phyloP scores from a whole-genome alignment of 2,888 invertebrate genomes.

The Mamestra brassicae region DNA sequence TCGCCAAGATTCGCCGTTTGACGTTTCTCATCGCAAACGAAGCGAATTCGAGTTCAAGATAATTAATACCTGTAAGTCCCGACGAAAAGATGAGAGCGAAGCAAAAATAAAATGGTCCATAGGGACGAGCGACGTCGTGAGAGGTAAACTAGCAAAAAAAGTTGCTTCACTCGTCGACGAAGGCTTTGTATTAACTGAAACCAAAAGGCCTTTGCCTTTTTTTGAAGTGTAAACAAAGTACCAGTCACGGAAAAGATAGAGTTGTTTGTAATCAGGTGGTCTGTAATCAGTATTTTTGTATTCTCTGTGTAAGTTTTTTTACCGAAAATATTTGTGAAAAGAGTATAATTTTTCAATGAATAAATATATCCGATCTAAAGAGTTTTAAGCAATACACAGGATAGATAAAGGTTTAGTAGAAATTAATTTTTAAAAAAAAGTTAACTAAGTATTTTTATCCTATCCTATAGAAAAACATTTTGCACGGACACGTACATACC shows the following conservation, averaged over 20 bases:
- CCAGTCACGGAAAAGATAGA: slow-evolving; percentile 22
- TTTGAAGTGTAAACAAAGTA: slow-evolving; percentile 45
- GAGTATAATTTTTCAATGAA: background rate
- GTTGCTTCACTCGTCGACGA: slow-evolving; percentile 33
- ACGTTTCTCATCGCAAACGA: slow-evolving; percentile 47
- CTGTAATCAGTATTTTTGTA: slow-evolving; percentile 37
- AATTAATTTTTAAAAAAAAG: too few species aligned
- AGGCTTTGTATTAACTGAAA: slow-evolving; percentile 58
- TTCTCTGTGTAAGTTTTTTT: background rate
- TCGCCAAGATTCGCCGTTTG: slow-evolving; percentile 45
- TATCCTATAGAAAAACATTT: slow-evolving; percentile 29
- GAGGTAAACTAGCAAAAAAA: slow-evolving; percentile 56
- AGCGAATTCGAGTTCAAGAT: slow-evolving; percentile 54
- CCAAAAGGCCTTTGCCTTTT: slow-evolving; percentile 42
- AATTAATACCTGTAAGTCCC: slow-evolving; percentile 59
- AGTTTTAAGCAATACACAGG: background rate
- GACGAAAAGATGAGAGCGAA: slow-evolving; percentile 54
- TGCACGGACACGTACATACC: slow-evolving; percentile 49
- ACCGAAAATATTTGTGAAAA: background rate
- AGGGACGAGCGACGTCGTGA: slow-evolving; percentile 38
- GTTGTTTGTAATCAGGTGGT: slow-evolving; percentile 21
- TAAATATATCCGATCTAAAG: background rate
- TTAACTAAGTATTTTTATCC: background rate
- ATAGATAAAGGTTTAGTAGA: background rate
- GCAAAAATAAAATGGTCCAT: slow-evolving; percentile 56